A percentile compares a stretch with the other conserved stretches of the same genome.
These are phyloP conservation scores for Willisornis vidua DNA, from an alignment of 2,113 vertebrate species.

Conservation along the genomic window DNA sequence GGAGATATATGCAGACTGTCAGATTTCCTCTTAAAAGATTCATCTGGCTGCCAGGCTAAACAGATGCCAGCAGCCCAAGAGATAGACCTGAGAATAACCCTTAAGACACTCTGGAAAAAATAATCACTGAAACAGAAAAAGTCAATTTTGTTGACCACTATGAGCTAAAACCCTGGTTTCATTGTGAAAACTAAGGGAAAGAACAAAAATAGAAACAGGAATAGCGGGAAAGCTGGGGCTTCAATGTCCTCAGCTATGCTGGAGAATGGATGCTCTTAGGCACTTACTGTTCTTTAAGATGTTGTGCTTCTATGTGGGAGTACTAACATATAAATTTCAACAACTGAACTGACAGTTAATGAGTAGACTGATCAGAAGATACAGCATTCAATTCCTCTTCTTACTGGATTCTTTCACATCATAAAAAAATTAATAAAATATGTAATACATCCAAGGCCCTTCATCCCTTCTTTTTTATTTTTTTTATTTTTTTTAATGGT, in stretches of 20 bases:
- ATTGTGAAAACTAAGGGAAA: background rate
- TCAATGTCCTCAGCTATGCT: background rate
- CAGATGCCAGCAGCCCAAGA: constrained; percentile 31
- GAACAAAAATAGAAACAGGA: background rate
- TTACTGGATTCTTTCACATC: background rate
- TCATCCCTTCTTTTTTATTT: too few species aligned
- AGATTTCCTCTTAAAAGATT: constrained; percentile 30
- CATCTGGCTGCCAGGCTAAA: constrained; percentile 23
- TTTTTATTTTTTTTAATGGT: background rate
- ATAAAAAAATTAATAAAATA: background rate
- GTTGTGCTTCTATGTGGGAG: background rate
- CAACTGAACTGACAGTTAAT: background rate
- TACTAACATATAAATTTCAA: background rate
- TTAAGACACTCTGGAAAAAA: constrained; percentile 12
- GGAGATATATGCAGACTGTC: constrained; percentile 17
- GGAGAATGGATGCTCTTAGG: background rate
- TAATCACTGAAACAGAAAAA: constrained; percentile 13
- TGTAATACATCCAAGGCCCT: background rate
- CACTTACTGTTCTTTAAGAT: background rate
- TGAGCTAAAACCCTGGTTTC: background rate
- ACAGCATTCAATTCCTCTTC: background rate
- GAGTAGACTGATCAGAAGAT: background rate
- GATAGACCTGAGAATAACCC: constrained; percentile 46
- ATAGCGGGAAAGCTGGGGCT: background rate
- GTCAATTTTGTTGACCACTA: background rate